These are phyloP conservation scores for Tubulanus polymorphus DNA, from an alignment of 2,888 invertebrate genomes.

Conservation along the genomic window DNA sequence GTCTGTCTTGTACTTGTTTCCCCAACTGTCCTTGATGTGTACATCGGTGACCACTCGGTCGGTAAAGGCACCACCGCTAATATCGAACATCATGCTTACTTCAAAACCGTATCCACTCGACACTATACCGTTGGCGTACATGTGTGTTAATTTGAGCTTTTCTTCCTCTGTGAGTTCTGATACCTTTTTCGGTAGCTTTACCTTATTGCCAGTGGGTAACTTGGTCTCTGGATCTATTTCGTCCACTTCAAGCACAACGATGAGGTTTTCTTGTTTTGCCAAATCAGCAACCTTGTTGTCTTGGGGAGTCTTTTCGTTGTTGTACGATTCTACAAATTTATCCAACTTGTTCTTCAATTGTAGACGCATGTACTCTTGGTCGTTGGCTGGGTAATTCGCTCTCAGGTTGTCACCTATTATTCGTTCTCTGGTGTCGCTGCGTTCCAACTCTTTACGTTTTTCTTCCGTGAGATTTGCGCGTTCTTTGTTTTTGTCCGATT, in stretches of 20 bases:
- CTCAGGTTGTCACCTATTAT: neutral
- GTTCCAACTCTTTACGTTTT: neutral
- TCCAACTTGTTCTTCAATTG: neutral
- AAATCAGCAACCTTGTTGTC: neutral
- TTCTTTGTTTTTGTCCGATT: neutral
- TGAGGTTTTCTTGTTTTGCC: neutral
- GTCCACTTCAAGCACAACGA: neutral
- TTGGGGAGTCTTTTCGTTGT: neutral
- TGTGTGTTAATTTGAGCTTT: neutral
- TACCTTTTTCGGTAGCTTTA: neutral
- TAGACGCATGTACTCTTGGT: neutral
- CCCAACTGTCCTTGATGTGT: neutral
- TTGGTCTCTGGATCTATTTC: too few species aligned
- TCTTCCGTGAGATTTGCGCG: neutral
- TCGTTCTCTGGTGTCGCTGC: neutral
- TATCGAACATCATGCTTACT: neutral
- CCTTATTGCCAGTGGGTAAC: too few species aligned
- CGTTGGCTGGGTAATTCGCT: neutral
- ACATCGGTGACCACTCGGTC: neutral
- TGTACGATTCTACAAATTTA: neutral
- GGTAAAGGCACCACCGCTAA: neutral
- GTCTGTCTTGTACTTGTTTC: too few species aligned
- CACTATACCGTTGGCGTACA: neutral
- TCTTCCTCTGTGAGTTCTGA: neutral
- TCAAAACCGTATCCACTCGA: neutral